A percentile compares a stretch with the other conserved stretches of the same genome.
Evolutionary conservation across 2,888 invertebrate species (phyloP).

Genomic region (Sisyra terminalis): DNA sequence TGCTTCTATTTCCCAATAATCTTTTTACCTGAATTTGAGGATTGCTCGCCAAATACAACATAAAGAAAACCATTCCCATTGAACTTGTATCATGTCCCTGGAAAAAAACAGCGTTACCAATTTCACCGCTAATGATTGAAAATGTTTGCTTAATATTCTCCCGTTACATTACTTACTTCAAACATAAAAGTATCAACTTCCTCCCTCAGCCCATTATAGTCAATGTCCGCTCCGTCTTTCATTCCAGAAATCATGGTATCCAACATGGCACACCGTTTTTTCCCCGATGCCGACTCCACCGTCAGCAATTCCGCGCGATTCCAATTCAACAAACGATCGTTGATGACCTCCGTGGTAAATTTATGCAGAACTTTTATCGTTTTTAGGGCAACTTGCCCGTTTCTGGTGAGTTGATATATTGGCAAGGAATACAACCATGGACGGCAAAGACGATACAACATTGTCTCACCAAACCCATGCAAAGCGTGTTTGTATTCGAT

Average conservation of each 20-base stretch:
- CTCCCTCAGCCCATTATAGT: constrained; percentile 8
- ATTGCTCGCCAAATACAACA: constrained; percentile 31
- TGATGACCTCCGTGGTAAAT: constrained; percentile 8
- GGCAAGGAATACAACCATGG: constrained; percentile 5
- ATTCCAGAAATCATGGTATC: constrained; percentile 7
- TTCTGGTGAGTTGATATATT: constrained; percentile 1
- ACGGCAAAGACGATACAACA: constrained; percentile 1
- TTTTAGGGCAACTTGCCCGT: neutral
- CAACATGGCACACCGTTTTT: constrained; percentile 8
- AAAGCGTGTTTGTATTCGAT: constrained; percentile 5
- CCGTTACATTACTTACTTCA: constrained; percentile 7
- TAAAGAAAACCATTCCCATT: constrained; percentile 25
- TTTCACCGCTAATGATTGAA: no score
- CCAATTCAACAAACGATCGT: constrained; percentile 7
- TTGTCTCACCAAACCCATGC: constrained; percentile 5
- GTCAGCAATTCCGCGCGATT: constrained; percentile 1
- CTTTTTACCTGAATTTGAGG: constrained; percentile 25
- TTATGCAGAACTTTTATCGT: constrained; percentile 7
- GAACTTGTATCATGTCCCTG: constrained; percentile 38
- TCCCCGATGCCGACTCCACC: constrained; percentile 3
- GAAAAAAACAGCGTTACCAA: no score
- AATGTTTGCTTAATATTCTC: neutral
- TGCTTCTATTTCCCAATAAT: no score
- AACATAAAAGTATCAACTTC: constrained; percentile 10
- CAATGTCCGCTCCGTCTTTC: constrained; percentile 6